phyloP scores from a whole-genome alignment of 2,888 invertebrate genomes.

The Polyommatus icarus region DNA sequence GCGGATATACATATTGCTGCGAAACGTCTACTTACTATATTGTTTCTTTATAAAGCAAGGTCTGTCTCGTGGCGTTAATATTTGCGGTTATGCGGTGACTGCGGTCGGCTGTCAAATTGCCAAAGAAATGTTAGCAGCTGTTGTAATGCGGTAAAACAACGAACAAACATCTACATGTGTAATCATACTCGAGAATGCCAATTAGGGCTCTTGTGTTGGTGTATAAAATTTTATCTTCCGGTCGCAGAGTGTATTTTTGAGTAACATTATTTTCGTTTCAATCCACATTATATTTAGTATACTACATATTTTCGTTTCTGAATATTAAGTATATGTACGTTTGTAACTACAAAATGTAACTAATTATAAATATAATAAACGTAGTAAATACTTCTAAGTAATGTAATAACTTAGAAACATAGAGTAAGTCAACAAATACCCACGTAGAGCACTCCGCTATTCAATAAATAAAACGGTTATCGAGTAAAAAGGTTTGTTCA shows the following conservation, averaged over 20 bases:
- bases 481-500: neutral
- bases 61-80: slow-evolving; percentile 11
- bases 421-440: neutral
- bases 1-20: too few relatives aligned
- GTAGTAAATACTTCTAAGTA: neutral
- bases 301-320: neutral
- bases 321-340: too few relatives aligned
- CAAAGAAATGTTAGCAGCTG: slow-evolving; percentile 29
- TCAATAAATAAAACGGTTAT: slow-evolving; percentile 11
- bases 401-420: neutral
- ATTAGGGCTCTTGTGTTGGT: neutral
- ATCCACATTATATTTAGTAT: neutral
- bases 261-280: neutral
- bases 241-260: neutral
- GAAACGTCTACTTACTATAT: neutral
- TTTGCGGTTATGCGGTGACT: neutral
- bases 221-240: neutral
- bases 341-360: too few relatives aligned
- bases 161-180: slow-evolving; percentile 18
- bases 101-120: slow-evolving; percentile 28
- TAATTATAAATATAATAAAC: too few relatives aligned
- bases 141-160: slow-evolving; percentile 23
- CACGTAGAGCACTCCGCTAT: neutral
- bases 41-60: slow-evolving; percentile 6
- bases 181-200: slow-evolving; percentile 21